Conservation (phyloP, 1,140 invertebrate species). For the Papilio glaucus region DNA sequence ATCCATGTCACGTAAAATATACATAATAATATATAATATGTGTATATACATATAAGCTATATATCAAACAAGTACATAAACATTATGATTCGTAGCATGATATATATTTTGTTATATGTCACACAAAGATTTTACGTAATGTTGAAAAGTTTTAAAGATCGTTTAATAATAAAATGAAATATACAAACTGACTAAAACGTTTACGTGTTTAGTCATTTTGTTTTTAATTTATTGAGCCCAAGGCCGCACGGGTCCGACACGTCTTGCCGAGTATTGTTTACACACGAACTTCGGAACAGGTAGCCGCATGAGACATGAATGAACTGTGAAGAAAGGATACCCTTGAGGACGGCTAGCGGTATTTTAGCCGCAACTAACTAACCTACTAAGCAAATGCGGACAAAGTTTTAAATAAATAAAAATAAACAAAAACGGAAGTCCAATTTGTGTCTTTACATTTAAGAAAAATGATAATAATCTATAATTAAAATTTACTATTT, state of each 20-base stretch:
- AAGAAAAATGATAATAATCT: too few species aligned
- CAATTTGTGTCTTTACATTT: too few species aligned
- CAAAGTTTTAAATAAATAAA: neutral
- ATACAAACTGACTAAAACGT: neutral
- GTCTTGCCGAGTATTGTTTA: constrained; percentile 10
- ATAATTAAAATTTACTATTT: too few species aligned
- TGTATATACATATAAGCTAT: too few species aligned
- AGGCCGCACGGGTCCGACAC: constrained; percentile 2
- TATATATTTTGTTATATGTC: too few species aligned
- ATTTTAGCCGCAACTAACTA: constrained; percentile 54
- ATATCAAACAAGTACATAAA: too few species aligned
- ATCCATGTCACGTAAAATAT: too few species aligned
- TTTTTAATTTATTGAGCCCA: constrained; percentile 27
- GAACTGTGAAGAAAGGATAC: neutral
- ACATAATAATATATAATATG: too few species aligned
- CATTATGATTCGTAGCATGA: too few species aligned
- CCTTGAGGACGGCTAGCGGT: constrained; percentile 55
- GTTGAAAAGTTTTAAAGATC: neutral
- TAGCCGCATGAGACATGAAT: constrained; percentile 14
- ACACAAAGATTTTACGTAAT: too few species aligned
- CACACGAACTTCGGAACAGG: constrained; percentile 33
- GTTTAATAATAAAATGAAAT: neutral
- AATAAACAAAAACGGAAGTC: too few species aligned
- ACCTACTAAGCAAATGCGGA: neutral
- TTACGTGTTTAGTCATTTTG: constrained; percentile 6